Evolutionary conservation across 2,888 invertebrate species (phyloP), one percentile per base, ranked within the genome.

Genomic region (Drosophila macrothrix): DNA sequence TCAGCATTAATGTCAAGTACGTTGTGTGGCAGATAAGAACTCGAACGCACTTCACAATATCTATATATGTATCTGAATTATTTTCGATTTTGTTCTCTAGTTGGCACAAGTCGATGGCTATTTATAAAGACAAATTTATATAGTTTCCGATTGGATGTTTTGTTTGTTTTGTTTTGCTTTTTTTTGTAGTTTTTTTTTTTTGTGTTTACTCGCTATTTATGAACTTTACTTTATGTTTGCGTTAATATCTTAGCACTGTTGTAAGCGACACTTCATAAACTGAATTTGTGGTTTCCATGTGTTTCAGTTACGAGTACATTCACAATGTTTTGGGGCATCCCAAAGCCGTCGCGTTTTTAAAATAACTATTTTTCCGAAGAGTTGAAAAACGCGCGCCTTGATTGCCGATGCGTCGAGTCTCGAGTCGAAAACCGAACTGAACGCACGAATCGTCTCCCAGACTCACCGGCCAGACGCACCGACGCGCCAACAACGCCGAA

Each of bases 401-500:
- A 46, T 55, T 25, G 64, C 52, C 73, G 67, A 35, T 79, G 79
- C 69, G 79, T 80, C 67, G 77, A 69, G 79, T 69, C 73, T 84
- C 80, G 83, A 80, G 82, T 77, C 90, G 66, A 88, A 82, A 82
- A 89, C 78, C 90, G 90, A 88, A 88, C 87, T 88, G 63, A 88
- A 69, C 69, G 63, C 68, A 64, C 72, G 65, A 78, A 65, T 41
- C 67, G 35, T 68, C 55, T 68, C 55, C 63, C 64, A 64, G 31
- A 59, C 63, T 65, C 73, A 22, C 58, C 58, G 74, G 58, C 54
- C 52, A 71, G 79, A 71, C 82, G 75, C 66, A 71, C 25, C 73
- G 76, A 46, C 74, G 67, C 28, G 46, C 53, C 22, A 41, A 22
- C 68, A 63, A 39, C 65, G 67, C 67, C 72, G 73, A 69, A 63